Evolutionary conservation across 30 jellyfish, hydroid and myxozoan species (phyloP), one percentile per base, ranked within the genome.

Genomic region (Morbakka virulenta): DNA sequence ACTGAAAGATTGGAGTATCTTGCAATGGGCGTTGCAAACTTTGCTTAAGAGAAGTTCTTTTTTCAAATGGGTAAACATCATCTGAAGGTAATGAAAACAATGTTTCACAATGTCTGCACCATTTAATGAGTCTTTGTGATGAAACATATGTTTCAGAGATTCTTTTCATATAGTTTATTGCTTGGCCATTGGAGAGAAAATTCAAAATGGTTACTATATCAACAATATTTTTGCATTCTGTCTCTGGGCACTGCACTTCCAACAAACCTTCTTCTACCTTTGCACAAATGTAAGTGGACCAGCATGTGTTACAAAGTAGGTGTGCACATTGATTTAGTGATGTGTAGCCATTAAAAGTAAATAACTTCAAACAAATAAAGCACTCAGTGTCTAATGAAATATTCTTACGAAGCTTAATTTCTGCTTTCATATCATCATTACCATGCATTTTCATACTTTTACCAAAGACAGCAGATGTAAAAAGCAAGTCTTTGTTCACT

Each of bases 21-120:
- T 67, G 22, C 22, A 77, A 41, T 1, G 29, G 23, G 13, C 36
- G 20, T 21, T 47, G 1, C 0, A 25, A 14, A 2, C 31, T 31
- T 3, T n/a, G n/a, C n/a, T n/a, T n/a, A n/a, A n/a, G n/a, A n/a
- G n/a, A n/a, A n/a, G n/a, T n/a, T n/a, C n/a, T n/a, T n/a, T n/a
- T n/a, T n/a, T n/a, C n/a, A n/a, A n/a, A n/a, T n/a, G n/a, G n/a
- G n/a, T n/a, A n/a, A n/a, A n/a, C n/a, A n/a, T n/a, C n/a, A n/a
- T n/a, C n/a, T n/a, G n/a, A n/a, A 9, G 57, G 21, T 28, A 79
- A 77, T 26, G 4, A 25, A 4, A 74, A 79, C 22, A 67, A 28
- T 25, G 35, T 63, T 1, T 63, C 80, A 63, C 88, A 77, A 2
- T 50, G 62, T 1, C 73, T 79, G 33, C 88, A 77, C 88, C 88